Conservation (phyloP, 2,113 vertebrate species). For the Nothobranchius kuhntae region DNA sequence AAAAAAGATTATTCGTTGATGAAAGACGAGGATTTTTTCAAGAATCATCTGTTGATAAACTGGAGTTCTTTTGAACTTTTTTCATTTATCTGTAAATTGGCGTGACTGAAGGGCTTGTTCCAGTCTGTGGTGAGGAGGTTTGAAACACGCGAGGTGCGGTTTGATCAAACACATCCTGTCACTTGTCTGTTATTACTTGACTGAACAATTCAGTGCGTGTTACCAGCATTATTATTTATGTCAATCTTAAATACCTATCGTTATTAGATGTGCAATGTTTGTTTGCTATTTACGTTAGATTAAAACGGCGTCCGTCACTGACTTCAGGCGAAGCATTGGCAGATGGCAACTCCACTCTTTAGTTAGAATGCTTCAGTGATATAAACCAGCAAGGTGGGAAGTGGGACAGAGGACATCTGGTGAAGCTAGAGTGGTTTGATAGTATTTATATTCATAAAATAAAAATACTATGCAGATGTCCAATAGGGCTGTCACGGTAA, state of each 20-base stretch:
- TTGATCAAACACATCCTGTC: too few species aligned
- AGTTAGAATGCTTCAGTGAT: neutral
- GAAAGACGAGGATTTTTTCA: slow-evolving; percentile 26
- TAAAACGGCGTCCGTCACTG: too few species aligned
- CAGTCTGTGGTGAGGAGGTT: neutral
- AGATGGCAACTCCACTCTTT: too few species aligned
- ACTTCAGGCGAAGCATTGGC: too few species aligned
- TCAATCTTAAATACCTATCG: too few species aligned
- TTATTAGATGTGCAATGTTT: neutral
- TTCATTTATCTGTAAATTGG: neutral
- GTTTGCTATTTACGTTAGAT: neutral
- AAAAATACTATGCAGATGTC: neutral
- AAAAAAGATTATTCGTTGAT: slow-evolving; percentile 21
- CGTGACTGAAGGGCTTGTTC: neutral
- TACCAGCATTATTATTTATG: too few species aligned
- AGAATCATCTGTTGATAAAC: too few species aligned
- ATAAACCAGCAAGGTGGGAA: neutral
- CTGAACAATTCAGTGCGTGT: too few species aligned
- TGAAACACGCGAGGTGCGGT: too few species aligned
- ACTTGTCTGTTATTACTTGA: too few species aligned
- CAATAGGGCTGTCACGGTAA: too few species aligned
- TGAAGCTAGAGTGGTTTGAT: neutral
- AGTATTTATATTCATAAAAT: neutral
- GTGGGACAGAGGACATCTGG: neutral
- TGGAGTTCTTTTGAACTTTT: neutral